phyloP scores from a whole-genome alignment of 2,113 vertebrate species.

The Picathartes gymnocephalus region DNA sequence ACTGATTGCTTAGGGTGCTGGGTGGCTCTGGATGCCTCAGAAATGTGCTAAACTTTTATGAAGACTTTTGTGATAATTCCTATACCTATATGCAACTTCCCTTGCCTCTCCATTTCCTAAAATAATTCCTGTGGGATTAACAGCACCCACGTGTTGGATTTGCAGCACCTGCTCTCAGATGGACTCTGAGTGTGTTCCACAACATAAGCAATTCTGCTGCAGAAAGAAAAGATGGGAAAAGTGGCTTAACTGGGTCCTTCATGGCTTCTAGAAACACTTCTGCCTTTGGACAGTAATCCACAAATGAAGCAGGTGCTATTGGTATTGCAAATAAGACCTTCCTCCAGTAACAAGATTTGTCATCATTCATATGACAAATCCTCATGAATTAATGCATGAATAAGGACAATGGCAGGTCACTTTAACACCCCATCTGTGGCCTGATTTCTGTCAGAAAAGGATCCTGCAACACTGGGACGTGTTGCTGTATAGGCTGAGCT shows the following conservation, averaged over 20 bases:
- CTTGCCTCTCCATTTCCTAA: not conserved
- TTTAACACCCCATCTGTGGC: not conserved
- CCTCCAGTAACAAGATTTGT: not conserved
- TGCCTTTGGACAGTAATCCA: not conserved
- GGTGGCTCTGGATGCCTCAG: not conserved
- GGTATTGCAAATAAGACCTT: not conserved
- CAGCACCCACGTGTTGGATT: not conserved
- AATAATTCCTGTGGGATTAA: conserved; percentile 12
- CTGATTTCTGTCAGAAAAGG: not conserved
- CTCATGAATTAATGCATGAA: not conserved
- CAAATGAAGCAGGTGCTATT: not conserved
- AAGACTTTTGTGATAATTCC: not conserved
- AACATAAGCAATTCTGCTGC: not conserved
- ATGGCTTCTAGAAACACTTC: not conserved
- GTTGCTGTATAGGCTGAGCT: not conserved
- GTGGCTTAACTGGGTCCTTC: not conserved
- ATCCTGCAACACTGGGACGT: not conserved
- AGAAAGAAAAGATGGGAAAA: not conserved
- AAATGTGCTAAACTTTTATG: not conserved
- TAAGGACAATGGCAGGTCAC: not conserved
- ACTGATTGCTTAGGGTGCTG: not conserved
- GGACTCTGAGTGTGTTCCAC: not conserved
- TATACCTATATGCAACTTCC: not conserved
- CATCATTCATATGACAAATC: not conserved
- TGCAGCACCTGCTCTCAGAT: not conserved